A percentile compares a stretch with the other conserved stretches of the same genome.
Evolutionary conservation across 2,797 vertebrate species (phyloP).

Genomic region (Uromys caudimaculatus): DNA sequence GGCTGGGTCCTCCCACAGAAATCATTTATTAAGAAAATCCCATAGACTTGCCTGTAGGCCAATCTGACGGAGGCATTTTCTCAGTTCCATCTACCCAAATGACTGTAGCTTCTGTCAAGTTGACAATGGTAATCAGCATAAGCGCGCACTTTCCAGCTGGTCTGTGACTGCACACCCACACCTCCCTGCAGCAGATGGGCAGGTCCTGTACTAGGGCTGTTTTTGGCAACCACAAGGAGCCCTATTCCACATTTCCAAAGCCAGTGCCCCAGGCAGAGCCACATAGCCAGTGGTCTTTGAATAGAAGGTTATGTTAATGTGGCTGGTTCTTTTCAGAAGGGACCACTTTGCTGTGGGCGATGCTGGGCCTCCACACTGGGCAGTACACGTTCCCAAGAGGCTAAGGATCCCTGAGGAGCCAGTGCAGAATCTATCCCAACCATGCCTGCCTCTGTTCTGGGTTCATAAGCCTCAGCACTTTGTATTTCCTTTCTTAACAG

Average conservation of each 20-base stretch:
- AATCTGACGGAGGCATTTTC: background rate
- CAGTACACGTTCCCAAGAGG: background rate
- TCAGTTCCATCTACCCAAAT: background rate
- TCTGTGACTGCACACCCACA: background rate
- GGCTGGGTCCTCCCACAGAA: background rate
- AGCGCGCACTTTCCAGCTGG: conserved; percentile 70
- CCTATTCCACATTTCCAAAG: background rate
- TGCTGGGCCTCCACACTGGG: background rate
- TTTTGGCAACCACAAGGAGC: background rate
- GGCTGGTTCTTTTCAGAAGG: background rate
- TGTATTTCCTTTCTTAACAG: background rate
- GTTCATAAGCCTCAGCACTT: background rate
- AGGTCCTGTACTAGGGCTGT: background rate
- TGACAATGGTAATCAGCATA: background rate
- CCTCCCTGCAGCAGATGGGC: background rate
- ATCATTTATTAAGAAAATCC: background rate
- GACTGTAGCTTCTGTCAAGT: background rate
- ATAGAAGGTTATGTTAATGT: too few species aligned
- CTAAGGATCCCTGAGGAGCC: background rate
- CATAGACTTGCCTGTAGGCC: background rate
- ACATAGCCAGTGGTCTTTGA: fast-evolving
- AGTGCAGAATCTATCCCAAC: too few species aligned
- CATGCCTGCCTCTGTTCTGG: background rate
- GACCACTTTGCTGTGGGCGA: background rate
- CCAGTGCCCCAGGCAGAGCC: fast-evolving